Conservation (phyloP, 2,797 vertebrate species). For the Chelidonichthys spinosus region DNA sequence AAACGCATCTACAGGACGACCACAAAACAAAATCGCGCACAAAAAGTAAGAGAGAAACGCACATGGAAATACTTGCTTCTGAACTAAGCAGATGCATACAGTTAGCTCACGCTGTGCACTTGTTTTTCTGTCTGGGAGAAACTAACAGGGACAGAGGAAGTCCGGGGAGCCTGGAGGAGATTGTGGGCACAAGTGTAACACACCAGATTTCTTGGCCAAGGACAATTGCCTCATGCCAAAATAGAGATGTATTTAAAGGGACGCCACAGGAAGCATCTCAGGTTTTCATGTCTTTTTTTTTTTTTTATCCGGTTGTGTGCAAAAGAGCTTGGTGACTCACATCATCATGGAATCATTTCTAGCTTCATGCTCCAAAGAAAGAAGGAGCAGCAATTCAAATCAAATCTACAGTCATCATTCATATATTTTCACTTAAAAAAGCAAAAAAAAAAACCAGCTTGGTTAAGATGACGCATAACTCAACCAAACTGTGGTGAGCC, state of each 20-base stretch:
- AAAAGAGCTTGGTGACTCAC: constrained; percentile 23
- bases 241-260: constrained; percentile 48
- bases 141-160: constrained; percentile 42
- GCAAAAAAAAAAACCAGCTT: not conserved
- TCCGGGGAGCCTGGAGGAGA: constrained; percentile 42
- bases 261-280: constrained; percentile 49
- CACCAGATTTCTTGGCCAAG: constrained; percentile 56
- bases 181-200: constrained; percentile 53
- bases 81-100: constrained; percentile 13
- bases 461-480: not conserved
- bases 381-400: not conserved
- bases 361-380: not conserved
- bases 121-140: constrained; percentile 27
- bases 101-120: not conserved
- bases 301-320: constrained; percentile 29
- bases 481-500: no score
- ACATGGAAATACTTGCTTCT: not conserved
- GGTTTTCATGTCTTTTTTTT: constrained; percentile 49
- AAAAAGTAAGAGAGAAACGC: not conserved
- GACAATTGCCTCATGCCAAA: constrained; percentile 57
- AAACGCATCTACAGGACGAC: constrained; percentile 18
- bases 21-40: not conserved
- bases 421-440: no score
- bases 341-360: constrained; percentile 1
- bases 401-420: not conserved